Percentiles rank a stretch among this genome's conserved stretches.
These are phyloP conservation scores for Vannuccia rotundouncinata DNA, from an alignment of 2,888 invertebrate species.

Conservation along the genomic window DNA sequence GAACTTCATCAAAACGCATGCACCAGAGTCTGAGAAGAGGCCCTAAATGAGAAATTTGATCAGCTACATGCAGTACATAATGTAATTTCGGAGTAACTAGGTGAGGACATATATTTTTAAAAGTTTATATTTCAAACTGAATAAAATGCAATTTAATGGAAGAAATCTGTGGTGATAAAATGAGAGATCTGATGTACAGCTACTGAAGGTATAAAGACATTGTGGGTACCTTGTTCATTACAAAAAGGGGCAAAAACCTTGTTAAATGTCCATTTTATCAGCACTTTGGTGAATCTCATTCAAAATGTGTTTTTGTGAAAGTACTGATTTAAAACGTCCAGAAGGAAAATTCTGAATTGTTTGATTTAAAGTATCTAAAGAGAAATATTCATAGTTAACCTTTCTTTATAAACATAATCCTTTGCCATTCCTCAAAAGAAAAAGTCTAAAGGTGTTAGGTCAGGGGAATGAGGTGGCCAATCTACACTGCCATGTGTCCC, in stretches of 20 bases:
- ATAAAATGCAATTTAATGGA: slow-evolving; percentile 1
- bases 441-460: slow-evolving; percentile 4
- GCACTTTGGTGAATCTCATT: slow-evolving; percentile 20
- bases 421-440: not conserved
- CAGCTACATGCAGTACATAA: not conserved
- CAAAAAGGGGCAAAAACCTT: slow-evolving; percentile 3
- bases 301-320: not conserved
- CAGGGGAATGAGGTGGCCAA: not conserved
- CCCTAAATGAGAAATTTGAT: not conserved
- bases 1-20: slow-evolving; percentile 5
- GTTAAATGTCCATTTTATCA: slow-evolving; percentile 21
- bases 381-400: slow-evolving; percentile 8
- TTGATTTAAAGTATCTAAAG: slow-evolving; percentile 20
- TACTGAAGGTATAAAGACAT: slow-evolving; percentile 9
- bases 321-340: not conserved
- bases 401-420: slow-evolving; percentile 5
- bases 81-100: slow-evolving; percentile 6
- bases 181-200: slow-evolving; percentile 7
- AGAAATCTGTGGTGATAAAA: slow-evolving; percentile 16
- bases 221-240: not conserved
- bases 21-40: slow-evolving; percentile 16
- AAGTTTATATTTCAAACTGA: slow-evolving; percentile 3
- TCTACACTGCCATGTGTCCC: not conserved
- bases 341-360: slow-evolving; percentile 8
- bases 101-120: slow-evolving; percentile 5